Base-by-base conservation (phyloP, 2,888 invertebrate genomes). In the Metellina segmentata region DNA sequence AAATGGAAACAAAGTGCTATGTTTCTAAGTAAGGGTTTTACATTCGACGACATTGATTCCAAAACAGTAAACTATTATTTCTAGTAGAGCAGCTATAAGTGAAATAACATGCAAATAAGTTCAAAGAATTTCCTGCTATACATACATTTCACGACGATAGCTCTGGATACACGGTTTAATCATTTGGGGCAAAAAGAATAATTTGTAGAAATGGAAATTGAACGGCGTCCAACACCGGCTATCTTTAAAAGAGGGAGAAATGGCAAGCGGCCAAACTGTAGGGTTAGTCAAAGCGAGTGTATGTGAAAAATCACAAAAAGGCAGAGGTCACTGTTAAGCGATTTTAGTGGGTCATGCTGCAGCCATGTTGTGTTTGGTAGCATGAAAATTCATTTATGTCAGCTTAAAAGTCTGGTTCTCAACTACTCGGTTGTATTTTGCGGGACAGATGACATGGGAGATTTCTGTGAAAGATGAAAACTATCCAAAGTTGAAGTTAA, bases 191-290 rank as follows among this genome's bases (percentile, higher is more conserved):
- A 61, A 61, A 61, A 61, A 61, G 61, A 6, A 16, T 61, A 61
- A 61, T 61, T 61, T 61, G 61, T 11, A 85, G 74, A 85, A 53
- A 74, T 61, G 49, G 20, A 53, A 85, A 52, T 85, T 85, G 83
- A 85, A 51, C 72, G 6, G 34, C 34, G 48, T 74, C 83, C 83
- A 74, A 75, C 74, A 53, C 53, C 16, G 16, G 83, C 53, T 85
- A 74, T 74, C 83, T 74, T 61, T 20, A 11, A 74, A 83, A 52
- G 34, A 16, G 52, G 13, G 8, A 20, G 52, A 52, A 83, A 61
- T 74, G 74, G 83, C 74, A 74, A 11, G 53, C 11, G 4, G 83
- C 74, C 83, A 74, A 74, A 8, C 13, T 61, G 11, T 61, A 61
- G 16, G 61, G 61, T 11, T 16, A 61, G 9, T 5, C 61, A 5